Conservation (phyloP, 2,113 vertebrate genomes). For the Ascaphus truei region DNA sequence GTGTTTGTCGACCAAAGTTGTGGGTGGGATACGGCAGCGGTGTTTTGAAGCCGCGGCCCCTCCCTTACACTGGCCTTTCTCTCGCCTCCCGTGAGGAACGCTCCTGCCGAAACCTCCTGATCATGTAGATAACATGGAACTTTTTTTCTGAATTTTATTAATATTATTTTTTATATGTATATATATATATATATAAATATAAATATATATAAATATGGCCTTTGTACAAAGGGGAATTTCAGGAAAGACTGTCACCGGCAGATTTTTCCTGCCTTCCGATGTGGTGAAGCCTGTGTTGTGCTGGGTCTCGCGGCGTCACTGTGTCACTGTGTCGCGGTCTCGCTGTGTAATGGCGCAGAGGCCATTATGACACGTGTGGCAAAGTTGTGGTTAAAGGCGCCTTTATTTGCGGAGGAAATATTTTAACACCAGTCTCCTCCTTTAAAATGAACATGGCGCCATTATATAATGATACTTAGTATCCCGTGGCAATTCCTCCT, state of each 20-base stretch:
- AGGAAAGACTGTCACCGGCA: conserved; percentile 52
- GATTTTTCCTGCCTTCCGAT: conserved; percentile 55
- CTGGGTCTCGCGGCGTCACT: too few species aligned
- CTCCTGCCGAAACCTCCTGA: conserved; percentile 39
- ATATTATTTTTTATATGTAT: conserved; percentile 47
- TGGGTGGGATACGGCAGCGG: conserved; percentile 14
- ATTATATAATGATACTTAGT: too few species aligned
- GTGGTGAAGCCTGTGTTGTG: conserved; percentile 42
- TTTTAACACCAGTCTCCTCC: too few species aligned
- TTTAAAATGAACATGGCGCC: too few species aligned
- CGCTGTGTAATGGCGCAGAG: too few species aligned
- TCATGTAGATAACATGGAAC: conserved; percentile 36
- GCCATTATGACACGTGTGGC: too few species aligned
- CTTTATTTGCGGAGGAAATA: too few species aligned
- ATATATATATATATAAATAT: conserved; percentile 32
- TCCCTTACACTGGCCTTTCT: conserved; percentile 35
- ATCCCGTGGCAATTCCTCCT: too few species aligned
- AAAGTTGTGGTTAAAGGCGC: too few species aligned
- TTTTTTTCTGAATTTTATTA: conserved; percentile 43
- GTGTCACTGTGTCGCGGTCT: too few species aligned
- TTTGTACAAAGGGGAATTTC: conserved; percentile 53
- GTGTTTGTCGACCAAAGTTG: background rate
- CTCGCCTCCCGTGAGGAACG: background rate
- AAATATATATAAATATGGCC: conserved; percentile 45
- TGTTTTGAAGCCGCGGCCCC: background rate